Evolutionary conservation across 1,140 invertebrate genomes (phyloP), one percentile per base, ranked within the genome.

Genomic region (Panagrolaimus sp.): DNA sequence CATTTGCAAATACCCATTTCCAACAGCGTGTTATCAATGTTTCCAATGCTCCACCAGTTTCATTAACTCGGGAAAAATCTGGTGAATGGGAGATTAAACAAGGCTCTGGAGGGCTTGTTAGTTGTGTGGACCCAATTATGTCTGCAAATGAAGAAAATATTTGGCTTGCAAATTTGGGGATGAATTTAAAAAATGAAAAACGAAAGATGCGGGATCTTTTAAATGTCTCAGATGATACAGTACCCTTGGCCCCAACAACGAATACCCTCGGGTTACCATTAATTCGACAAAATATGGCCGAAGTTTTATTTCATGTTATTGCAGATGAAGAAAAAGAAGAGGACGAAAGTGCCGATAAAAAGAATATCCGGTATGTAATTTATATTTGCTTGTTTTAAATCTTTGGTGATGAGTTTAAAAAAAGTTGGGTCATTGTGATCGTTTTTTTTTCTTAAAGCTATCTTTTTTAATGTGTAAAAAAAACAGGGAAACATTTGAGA

Each of bases 11-110:
- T n/a, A 73, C 73, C 8, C 78, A 80, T 55, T 80, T 79, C 67
- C 76, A 78, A 45, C 73, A 83, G 65, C 74, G 80, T 26, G 80
- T 82, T 1, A 82, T 82, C 68, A 82, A 82, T 55, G 80, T 82
- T 8, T 82, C 80, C 6, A 82, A 82, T 67, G 80, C 80, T 32
- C 80, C 80, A 10, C 80, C 80, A 17, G 80, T 82, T 6, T 81
- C 82, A 7, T 65, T 82, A 65, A 82, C 76, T 63, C 69, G 74
- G 4, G 76, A 78, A 64, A 77, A 76, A 67, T 75, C 78, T 15
- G 80, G 80, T 10, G 80, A 83, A 64, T 82, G 80, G 80, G 77
- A 82, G 55, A 82, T 82, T 38, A 81, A 83, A 48, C 80, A 82
- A 67, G 80, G 80, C 1, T 81, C 78, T n/a, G 80, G 80, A 15